Conservation (phyloP, 1,140 invertebrate genomes). For the Acromyrmex charruanus region DNA sequence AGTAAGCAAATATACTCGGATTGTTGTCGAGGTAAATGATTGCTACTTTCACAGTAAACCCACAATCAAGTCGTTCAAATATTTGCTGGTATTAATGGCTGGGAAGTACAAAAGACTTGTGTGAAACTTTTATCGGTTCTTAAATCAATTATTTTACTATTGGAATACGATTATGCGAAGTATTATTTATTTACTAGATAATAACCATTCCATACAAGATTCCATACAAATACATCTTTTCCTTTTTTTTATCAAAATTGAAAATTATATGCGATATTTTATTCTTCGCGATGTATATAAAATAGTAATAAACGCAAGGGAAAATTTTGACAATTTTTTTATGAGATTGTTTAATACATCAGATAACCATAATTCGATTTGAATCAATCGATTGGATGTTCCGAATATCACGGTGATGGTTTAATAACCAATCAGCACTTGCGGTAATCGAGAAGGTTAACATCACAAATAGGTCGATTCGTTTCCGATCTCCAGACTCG, state of each 20-base stretch:
- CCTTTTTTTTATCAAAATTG: background rate
- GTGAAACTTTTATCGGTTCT: background rate
- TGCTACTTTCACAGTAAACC: conserved; percentile 7
- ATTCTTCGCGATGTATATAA: background rate
- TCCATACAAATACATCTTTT: background rate
- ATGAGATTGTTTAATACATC: background rate
- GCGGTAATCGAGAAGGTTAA: conserved; percentile 14
- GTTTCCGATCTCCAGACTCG: conserved; percentile 10
- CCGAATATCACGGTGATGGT: background rate
- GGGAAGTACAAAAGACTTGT: background rate
- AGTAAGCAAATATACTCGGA: conserved; percentile 33
- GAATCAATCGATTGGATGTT: background rate
- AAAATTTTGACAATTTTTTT: background rate
- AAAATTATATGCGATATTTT: background rate
- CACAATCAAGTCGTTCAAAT: conserved; percentile 46
- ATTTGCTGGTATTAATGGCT: conserved; percentile 44
- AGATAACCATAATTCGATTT: conserved; percentile 32
- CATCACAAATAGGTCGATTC: conserved; percentile 22
- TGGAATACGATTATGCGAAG: conserved; percentile 16
- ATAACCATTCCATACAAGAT: background rate
- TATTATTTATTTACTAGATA: background rate
- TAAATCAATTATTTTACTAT: background rate
- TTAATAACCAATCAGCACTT: conserved; percentile 33
- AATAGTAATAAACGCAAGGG: background rate
- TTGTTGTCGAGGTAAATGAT: conserved; percentile 38